phyloP scores from a whole-genome alignment of 2,113 vertebrate species.

The Pseudonaja textilis region DNA sequence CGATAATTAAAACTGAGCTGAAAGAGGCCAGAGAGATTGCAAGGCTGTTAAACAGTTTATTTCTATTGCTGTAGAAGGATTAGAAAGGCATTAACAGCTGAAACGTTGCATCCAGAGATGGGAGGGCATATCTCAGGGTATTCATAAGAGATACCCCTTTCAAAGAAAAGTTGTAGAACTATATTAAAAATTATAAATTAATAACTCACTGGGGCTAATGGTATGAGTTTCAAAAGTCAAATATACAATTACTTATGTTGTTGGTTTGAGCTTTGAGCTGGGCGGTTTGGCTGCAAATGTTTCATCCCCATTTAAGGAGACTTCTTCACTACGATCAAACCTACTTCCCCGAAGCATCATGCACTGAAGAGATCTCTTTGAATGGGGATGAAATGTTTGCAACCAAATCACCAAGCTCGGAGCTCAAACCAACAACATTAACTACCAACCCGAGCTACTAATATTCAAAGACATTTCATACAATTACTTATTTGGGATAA shows the following conservation, averaged over 20 bases:
- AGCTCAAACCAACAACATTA: too few species aligned
- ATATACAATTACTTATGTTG: background rate
- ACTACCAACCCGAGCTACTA: too few species aligned
- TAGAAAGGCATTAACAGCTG: background rate
- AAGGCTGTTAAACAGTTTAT: background rate
- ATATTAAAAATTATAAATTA: background rate
- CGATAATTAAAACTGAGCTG: background rate
- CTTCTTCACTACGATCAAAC: too few species aligned
- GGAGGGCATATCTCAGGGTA: background rate
- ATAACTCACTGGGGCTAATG: background rate
- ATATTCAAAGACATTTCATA: too few species aligned
- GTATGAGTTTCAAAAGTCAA: background rate
- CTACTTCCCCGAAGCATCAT: too few species aligned
- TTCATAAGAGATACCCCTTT: background rate
- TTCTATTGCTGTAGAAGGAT: background rate
- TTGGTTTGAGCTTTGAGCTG: too few species aligned
- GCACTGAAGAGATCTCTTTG: too few species aligned
- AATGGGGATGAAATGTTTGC: too few species aligned
- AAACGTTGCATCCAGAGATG: background rate
- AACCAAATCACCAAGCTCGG: too few species aligned
- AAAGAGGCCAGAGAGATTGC: background rate
- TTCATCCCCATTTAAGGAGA: too few species aligned
- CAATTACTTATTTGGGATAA: background rate
- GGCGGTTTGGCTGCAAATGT: too few species aligned
- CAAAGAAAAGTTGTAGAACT: background rate